These are phyloP conservation scores for Ectemnius cavifrons DNA, from an alignment of 2,888 invertebrate genomes.

Conservation along the genomic window DNA sequence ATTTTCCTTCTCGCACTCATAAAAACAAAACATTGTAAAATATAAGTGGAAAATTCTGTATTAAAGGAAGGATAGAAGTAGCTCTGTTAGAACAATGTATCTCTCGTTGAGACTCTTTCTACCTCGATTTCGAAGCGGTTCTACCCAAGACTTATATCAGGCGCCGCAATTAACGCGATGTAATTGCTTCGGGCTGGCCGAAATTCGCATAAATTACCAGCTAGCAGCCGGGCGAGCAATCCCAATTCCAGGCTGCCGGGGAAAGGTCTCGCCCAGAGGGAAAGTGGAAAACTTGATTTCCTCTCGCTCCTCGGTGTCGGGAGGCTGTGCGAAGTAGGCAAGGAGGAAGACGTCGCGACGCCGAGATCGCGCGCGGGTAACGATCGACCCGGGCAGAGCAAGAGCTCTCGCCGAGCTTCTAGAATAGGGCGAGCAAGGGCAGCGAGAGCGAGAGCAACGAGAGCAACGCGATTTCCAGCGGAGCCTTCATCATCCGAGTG, in stretches of 20 bases:
- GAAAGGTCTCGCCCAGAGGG: slow-evolving; percentile 54
- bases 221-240: not conserved
- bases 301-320: not conserved
- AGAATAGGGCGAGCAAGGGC: not conserved
- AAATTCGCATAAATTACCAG: slow-evolving; percentile 33
- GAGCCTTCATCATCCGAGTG: slow-evolving; percentile 58
- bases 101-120: too few relatives aligned
- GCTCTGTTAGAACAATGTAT: too few relatives aligned
- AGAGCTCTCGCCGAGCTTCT: too few relatives aligned
- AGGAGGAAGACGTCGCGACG: slow-evolving; percentile 63
- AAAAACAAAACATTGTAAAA: too few relatives aligned
- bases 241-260: slow-evolving; percentile 18
- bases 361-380: slow-evolving; percentile 64
- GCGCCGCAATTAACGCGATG: slow-evolving; percentile 1
- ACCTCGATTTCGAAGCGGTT: too few relatives aligned
- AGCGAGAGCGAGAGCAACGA: not conserved
- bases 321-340: slow-evolving; percentile 22
- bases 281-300: slow-evolving; percentile 61
- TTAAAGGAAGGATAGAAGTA: too few relatives aligned
- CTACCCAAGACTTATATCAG: too few relatives aligned
- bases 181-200: slow-evolving; percentile 21
- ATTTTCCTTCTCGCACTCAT: not conserved
- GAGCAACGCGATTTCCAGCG: slow-evolving; percentile 17
- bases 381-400: slow-evolving; percentile 45
- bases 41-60: too few relatives aligned